Percentiles rank a stretch among this genome's conserved stretches.
phyloP scores from a whole-genome alignment of 2,113 vertebrate species.

The Rhabdornis inornatus region DNA sequence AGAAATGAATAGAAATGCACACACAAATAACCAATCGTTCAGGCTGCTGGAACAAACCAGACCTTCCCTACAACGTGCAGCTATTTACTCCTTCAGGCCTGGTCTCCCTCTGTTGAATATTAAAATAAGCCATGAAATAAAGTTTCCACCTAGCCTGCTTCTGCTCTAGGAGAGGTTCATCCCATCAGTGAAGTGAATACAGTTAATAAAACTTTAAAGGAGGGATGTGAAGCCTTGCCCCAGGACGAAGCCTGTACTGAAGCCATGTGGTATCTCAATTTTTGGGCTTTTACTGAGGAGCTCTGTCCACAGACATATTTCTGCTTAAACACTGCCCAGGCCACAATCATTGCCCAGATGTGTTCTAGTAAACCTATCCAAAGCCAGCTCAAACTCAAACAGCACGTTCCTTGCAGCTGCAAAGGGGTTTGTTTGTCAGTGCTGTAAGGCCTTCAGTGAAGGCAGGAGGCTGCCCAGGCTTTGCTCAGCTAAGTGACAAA shows the following conservation, averaged over 20 bases:
- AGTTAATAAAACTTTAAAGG: not conserved
- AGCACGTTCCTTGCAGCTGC: accelerated
- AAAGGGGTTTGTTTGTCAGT: not conserved
- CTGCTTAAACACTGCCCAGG: not conserved
- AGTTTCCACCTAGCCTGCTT: not conserved
- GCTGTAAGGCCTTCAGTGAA: not conserved
- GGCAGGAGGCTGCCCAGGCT: not conserved
- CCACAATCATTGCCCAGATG: accelerated
- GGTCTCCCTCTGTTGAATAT: not conserved
- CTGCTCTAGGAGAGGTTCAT: not conserved
- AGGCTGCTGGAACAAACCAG: not conserved
- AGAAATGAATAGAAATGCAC: not conserved
- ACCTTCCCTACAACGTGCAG: not conserved
- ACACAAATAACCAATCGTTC: conserved; percentile 9
- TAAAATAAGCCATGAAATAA: conserved; percentile 53
- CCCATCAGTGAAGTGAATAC: not conserved
- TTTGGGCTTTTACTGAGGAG: not conserved
- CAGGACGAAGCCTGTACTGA: not conserved
- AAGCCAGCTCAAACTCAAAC: not conserved
- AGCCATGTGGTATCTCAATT: not conserved
- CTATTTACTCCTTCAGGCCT: not conserved
- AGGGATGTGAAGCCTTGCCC: not conserved
- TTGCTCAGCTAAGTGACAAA: not conserved
- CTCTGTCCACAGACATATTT: not conserved
- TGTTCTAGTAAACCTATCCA: not conserved